Percentiles rank a stretch among this genome's conserved stretches.
These are phyloP conservation scores for Limnephilus auricula DNA, from an alignment of 2,888 invertebrate genomes.

Conservation along the genomic window DNA sequence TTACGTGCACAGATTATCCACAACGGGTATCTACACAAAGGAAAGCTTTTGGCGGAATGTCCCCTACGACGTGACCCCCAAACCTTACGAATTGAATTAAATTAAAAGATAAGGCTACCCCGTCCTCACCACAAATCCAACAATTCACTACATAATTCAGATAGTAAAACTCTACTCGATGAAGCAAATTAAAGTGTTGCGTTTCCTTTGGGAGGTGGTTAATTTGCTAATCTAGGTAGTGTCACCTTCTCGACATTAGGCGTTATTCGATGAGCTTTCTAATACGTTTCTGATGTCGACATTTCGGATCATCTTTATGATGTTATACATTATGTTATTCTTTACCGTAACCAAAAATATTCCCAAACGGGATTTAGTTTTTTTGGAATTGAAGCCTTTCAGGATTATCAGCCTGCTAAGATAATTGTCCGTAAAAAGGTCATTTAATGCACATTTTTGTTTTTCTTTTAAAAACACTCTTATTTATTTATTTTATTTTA, in stretches of 20 bases:
- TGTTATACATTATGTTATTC: too few species aligned
- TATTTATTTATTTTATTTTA: too few species aligned
- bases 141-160: not conserved
- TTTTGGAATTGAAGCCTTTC: too few species aligned
- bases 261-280: not conserved
- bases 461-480: too few species aligned
- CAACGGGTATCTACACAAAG: not conserved
- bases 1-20: not conserved
- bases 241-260: not conserved
- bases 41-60: not conserved
- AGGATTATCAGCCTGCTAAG: too few species aligned
- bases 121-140: not conserved
- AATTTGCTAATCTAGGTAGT: not conserved
- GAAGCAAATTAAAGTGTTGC: not conserved
- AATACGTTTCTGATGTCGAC: not conserved
- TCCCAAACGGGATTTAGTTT: too few species aligned
- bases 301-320: not conserved
- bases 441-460: too few species aligned
- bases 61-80: not conserved
- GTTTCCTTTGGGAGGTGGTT: not conserved
- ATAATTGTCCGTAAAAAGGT: too few species aligned
- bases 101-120: not conserved
- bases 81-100: not conserved
- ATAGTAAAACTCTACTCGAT: not conserved
- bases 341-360: too few species aligned